Percentiles rank a stretch among this genome's conserved stretches.
Conservation (phyloP, 2,797 vertebrate species). For the Scarus forsteni region DNA sequence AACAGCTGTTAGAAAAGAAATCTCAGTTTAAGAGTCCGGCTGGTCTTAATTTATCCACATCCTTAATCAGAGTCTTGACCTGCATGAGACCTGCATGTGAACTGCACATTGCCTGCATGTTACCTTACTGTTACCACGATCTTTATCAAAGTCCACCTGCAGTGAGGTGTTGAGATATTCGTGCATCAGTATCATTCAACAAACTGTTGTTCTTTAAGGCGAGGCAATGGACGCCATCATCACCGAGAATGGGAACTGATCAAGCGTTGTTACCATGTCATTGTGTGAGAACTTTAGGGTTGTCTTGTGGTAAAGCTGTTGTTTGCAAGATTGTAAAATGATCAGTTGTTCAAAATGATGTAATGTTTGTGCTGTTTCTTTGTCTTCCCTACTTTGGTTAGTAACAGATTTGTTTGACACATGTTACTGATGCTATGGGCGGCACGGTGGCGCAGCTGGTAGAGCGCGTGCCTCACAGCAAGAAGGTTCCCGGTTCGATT, state of each 20-base stretch:
- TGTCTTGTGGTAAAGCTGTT: too few species aligned
- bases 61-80: conserved; percentile 13
- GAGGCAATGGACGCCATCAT: too few species aligned
- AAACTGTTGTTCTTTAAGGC: too few species aligned
- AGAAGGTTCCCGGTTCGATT: too few species aligned
- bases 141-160: background rate
- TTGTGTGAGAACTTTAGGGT: too few species aligned
- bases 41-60: background rate
- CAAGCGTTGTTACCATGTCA: too few species aligned
- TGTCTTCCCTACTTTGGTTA: background rate
- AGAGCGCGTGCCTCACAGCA: too few species aligned
- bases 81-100: conserved; percentile 13
- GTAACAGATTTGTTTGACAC: background rate
- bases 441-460: too few species aligned
- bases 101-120: background rate
- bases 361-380: too few species aligned
- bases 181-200: background rate
- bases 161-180: background rate
- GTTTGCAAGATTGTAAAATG: too few species aligned
- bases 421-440: background rate
- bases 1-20: background rate
- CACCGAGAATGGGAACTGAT: too few species aligned
- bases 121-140: conserved; percentile 3
- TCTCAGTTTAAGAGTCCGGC: background rate
- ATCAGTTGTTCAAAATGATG: too few species aligned